These are phyloP conservation scores for Hydriomena furcata DNA, from an alignment of 2,888 invertebrate genomes.

Conservation along the genomic window DNA sequence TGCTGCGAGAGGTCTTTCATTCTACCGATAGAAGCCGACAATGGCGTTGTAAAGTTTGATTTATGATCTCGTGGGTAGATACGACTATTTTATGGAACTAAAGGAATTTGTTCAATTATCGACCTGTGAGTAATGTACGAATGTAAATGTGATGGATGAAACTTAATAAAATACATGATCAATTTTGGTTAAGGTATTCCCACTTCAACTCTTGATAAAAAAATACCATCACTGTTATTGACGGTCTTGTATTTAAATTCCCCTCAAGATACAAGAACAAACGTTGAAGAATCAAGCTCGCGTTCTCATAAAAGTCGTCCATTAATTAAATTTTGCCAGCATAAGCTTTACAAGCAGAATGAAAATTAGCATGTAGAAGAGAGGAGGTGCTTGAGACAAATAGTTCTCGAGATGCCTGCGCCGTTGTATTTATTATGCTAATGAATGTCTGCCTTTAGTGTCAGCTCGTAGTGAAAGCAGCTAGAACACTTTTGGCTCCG, in stretches of 20 bases:
- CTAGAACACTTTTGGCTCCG: conserved; percentile 8
- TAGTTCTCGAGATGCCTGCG: conserved; percentile 52
- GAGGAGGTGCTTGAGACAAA: conserved; percentile 55
- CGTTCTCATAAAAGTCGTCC: too few species aligned
- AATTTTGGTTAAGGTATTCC: too few species aligned
- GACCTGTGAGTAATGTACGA: conserved; percentile 14
- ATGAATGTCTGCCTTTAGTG: conserved; percentile 50
- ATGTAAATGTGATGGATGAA: conserved; percentile 12
- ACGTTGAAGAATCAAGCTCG: too few species aligned
- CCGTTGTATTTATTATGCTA: conserved; percentile 67
- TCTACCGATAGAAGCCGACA: conserved; percentile 14
- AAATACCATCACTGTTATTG: too few species aligned
- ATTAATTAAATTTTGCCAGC: too few species aligned
- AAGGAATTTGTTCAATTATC: conserved; percentile 30
- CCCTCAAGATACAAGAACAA: too few species aligned
- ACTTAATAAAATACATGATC: too few species aligned
- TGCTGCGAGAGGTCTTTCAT: too few species aligned
- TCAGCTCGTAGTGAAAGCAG: neutral
- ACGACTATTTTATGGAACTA: conserved; percentile 21
- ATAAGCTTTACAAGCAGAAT: conserved; percentile 49
- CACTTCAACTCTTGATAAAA: too few species aligned
- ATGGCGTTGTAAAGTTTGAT: conserved; percentile 29
- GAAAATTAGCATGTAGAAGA: conserved; percentile 65
- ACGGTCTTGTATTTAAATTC: too few species aligned
- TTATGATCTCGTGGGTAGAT: conserved; percentile 22